Conservation (phyloP, 2,113 vertebrate genomes). For the Haemorhous mexicanus region DNA sequence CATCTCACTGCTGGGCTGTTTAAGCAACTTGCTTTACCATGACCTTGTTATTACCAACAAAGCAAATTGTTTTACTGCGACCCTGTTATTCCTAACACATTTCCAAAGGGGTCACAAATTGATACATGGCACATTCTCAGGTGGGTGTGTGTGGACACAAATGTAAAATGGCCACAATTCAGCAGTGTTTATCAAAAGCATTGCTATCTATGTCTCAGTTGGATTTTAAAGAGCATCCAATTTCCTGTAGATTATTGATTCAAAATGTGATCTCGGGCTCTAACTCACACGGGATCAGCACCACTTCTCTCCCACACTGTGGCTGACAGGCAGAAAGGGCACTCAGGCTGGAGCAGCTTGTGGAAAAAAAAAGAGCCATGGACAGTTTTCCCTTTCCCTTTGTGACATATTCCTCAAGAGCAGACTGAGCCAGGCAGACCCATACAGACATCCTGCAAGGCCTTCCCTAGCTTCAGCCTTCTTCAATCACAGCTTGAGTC, state of each 20-base stretch:
- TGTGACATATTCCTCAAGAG: neutral
- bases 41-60: neutral
- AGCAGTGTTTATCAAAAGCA: neutral
- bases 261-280: neutral
- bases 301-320: neutral
- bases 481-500: neutral
- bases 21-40: neutral
- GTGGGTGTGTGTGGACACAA: neutral
- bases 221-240: conserved; percentile 4
- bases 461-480: neutral
- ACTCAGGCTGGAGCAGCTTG: neutral
- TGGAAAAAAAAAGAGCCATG: neutral
- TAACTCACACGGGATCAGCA: neutral
- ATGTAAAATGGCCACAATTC: neutral
- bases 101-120: neutral
- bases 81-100: neutral
- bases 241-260: neutral
- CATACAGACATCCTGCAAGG: neutral
- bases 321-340: neutral
- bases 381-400: neutral
- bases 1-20: neutral
- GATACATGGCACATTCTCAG: neutral
- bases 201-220: neutral
- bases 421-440: neutral
- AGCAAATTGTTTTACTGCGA: neutral